Base-by-base conservation (phyloP, 2,113 vertebrate species). In the Azemiops feae region DNA sequence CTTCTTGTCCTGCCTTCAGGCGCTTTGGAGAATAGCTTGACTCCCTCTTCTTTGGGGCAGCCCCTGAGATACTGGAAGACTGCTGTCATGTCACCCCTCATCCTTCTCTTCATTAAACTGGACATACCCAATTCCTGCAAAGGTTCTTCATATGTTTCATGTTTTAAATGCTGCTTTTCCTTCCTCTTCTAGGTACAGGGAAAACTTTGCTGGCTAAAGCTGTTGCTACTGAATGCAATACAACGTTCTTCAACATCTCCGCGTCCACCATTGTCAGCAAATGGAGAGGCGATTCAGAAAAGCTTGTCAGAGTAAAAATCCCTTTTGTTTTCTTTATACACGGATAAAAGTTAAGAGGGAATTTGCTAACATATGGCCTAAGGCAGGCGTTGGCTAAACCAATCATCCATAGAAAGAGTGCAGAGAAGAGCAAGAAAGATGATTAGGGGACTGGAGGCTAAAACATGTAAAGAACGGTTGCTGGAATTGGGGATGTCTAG, bases 231-330 rank as follows among this genome's bases (percentile, higher is more conserved):
- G 99, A 99, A 95, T 98, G 99, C 95, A 99, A 98, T 45, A 99
- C 99, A 0, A 99, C 99, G 0, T 99, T 99, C 97, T 99, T 99
- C 96, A 99, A 99, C 96, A 99, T 99, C 95, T 99, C 99, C 1
- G 98, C 99, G 12, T 99, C 99, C 89, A 99, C 98, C 95, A 99
- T 99, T 60, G 98, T 99, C 96, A 99, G 99, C 98, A 99, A 99
- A 94, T 99, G 99, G 99, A 99, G 99, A 64, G 99, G 99, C 39
- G 99, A 99, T 96, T 99, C 99, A 1, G 99, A 99, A 96, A 99
- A 99, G 93, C 98, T 99, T 74, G 98, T 99, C 93, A 97, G 98
- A 98, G 99, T 99, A 97, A 95, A 97, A 95, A 93, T 86, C 43
- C 0, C 90, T 92, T 94, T 94, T 27, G 6, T 0, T 0, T 86